Conservation (phyloP, 2,113 vertebrate species). For the Ptychochromis oligacanthus region DNA sequence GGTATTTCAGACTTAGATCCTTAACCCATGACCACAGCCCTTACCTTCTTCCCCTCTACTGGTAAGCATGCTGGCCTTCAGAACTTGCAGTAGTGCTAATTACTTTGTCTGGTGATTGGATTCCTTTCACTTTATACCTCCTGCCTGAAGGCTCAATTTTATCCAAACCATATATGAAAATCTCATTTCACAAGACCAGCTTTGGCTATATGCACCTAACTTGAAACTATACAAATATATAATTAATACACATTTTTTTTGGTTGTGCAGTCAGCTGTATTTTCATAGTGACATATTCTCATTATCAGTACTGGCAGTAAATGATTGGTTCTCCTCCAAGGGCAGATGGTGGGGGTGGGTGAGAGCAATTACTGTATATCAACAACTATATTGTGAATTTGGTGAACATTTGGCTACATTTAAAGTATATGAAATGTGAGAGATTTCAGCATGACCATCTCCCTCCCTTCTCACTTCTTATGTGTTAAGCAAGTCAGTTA, state of each 20-base stretch:
- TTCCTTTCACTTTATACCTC: neutral
- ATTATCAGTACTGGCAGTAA: neutral
- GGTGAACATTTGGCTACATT: neutral
- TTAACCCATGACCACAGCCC: neutral
- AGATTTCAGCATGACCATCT: neutral
- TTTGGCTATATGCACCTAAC: neutral
- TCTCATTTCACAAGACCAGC: neutral
- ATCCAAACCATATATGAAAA: neutral
- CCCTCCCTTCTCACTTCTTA: neutral
- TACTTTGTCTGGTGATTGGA: neutral
- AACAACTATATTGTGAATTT: neutral
- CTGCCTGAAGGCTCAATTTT: neutral
- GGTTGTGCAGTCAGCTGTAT: neutral
- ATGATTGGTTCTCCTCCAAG: neutral
- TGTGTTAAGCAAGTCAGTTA: neutral
- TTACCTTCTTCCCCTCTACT: neutral
- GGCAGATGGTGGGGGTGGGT: neutral
- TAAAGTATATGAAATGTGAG: neutral
- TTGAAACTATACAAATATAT: neutral
- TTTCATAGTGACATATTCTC: neutral
- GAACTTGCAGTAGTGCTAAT: conserved; percentile 1
- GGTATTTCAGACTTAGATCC: neutral
- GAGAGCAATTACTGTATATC: neutral
- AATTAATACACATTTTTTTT: neutral
- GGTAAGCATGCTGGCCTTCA: neutral